Conservation (phyloP, 92 coral and sea anemone genomes). For the Phenganax subtilis region DNA sequence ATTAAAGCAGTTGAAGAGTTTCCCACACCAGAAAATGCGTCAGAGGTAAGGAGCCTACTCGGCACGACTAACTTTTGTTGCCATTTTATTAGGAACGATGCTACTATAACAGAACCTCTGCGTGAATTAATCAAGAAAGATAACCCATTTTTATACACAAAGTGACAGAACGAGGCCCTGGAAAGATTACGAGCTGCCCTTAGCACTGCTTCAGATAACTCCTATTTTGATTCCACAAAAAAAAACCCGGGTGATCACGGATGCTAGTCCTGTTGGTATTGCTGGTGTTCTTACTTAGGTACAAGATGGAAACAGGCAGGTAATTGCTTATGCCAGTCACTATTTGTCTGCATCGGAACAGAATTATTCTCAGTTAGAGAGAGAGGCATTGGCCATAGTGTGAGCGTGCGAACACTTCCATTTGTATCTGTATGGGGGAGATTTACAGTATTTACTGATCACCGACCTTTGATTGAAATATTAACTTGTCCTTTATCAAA, state of each 20-base stretch:
- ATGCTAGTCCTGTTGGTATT: constrained; percentile 28
- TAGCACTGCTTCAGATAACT: constrained; percentile 11
- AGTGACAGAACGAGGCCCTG: constrained; percentile 33
- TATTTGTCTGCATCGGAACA: constrained; percentile 23
- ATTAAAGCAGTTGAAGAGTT: no score
- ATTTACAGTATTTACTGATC: constrained; percentile 3
- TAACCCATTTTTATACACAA: constrained; percentile 26
- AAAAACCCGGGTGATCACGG: not conserved
- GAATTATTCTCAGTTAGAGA: constrained; percentile 13
- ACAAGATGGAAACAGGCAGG: not conserved
- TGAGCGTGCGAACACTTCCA: constrained; percentile 1
- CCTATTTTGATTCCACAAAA: constrained; percentile 38
- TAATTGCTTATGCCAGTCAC: constrained; percentile 22
- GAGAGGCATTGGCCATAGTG: constrained; percentile 20
- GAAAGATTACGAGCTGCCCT: constrained; percentile 30
- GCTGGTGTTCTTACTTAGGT: constrained; percentile 16
- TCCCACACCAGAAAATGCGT: no score
- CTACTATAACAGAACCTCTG: constrained; percentile 36
- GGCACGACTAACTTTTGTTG: constrained; percentile 56
- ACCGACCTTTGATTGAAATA: not conserved
- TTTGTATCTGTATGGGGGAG: not conserved
- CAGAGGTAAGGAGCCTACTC: constrained; percentile 42
- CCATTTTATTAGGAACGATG: constrained; percentile 43
- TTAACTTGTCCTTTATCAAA: not conserved
- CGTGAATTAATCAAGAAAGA: constrained; percentile 9